These are phyloP conservation scores for Sebastes iracundus DNA, from an alignment of 2,797 vertebrate genomes.

Conservation along the genomic window DNA sequence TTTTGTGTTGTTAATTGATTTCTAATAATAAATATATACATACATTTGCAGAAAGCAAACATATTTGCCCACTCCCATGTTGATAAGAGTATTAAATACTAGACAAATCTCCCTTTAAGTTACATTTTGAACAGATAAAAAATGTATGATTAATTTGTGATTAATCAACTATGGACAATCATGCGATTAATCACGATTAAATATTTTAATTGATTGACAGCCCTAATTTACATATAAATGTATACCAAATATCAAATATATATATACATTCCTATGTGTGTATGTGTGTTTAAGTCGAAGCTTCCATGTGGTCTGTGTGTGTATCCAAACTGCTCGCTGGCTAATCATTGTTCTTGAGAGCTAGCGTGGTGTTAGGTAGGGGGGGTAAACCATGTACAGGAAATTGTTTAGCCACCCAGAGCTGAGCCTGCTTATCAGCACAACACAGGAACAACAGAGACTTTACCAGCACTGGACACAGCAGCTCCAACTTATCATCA, in stretches of 20 bases:
- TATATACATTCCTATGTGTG: not conserved
- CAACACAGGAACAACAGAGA: conserved; percentile 71
- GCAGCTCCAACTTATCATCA: conserved; percentile 74
- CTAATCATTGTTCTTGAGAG: conserved; percentile 69
- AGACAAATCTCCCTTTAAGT: no score
- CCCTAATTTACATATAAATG: not conserved
- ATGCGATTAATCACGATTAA: no score
- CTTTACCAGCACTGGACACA: conserved; percentile 60
- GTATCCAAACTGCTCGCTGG: conserved; percentile 43
- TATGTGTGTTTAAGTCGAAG: not conserved
- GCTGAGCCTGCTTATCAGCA: conserved; percentile 73
- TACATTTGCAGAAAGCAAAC: no score
- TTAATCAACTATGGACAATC: no score
- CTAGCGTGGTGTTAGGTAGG: conserved; percentile 32
- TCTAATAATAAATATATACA: no score
- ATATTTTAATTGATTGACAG: no score
- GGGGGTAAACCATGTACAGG: conserved; percentile 59
- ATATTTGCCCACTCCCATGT: no score
- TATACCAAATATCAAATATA: not conserved
- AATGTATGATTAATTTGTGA: no score
- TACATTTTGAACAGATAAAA: no score
- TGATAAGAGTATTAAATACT: no score
- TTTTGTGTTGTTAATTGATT: no score
- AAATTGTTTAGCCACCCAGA: conserved; percentile 69
- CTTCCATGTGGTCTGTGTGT: conserved; percentile 18